Evolutionary conservation across 2,888 invertebrate genomes (phyloP), one percentile per base, ranked within the genome.

Genomic region (Graphium colonna): DNA sequence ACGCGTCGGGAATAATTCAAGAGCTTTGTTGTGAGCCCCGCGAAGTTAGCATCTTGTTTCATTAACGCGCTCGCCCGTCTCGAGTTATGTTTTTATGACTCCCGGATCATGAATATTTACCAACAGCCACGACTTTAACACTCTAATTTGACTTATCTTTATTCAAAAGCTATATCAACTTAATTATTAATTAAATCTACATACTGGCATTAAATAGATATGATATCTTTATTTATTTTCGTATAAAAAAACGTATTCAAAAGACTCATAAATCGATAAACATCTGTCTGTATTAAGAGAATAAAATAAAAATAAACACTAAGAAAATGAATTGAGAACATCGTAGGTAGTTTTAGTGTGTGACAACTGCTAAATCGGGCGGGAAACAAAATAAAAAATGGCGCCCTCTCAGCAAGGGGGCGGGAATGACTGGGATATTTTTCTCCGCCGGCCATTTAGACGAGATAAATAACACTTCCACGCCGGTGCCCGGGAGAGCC

Each of bases 11-110:
- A 80, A 83, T 86, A 81, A 83, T 80, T 84, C 77, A 63, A 66
- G 69, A 75, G 75, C 73, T 73, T 66, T 64, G 66, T 69, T 21
- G 67, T 65, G 68, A 74, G 70, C 68, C 68, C 65, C 69, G 63
- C 65, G 62, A 75, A 77, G 79, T 82, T 77, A 79, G 79, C 81
- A 80, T 83, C 81, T 84, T 83, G 81, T 86, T 86, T 82, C 79
- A 81, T 85, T 84, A 85, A 68, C 76, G 69, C 73, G 66, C 57
- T 57, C 69, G 67, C 62, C 71, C 75, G 75, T 75, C 77, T 77
- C 63, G 64, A 67, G 69, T 72, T 73, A 82, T 82, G 80, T 84
- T 81, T 81, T 81, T 82, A 79, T 77, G 79, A 78, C 69, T 67
- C 67, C 67, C 61, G 63, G 63, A 74, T 77, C 79, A 84, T 85